A percentile compares a stretch with the other conserved stretches of the same genome.
These are phyloP conservation scores for Origma solitaria DNA, from an alignment of 2,113 vertebrate genomes.

Conservation along the genomic window DNA sequence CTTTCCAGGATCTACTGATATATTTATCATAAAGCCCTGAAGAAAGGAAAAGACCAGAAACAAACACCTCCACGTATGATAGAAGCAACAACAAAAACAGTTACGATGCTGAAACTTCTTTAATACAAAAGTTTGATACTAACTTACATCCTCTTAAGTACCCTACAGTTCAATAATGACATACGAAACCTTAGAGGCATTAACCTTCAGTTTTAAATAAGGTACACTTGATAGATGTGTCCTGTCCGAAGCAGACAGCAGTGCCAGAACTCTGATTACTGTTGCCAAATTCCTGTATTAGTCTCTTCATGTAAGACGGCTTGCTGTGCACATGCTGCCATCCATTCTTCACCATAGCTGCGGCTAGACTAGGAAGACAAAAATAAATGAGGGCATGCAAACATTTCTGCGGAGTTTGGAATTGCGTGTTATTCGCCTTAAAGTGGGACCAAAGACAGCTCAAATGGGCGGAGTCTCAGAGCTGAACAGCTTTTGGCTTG, in stretches of 20 bases:
- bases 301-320: conserved; percentile 86
- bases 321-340: conserved; percentile 89
- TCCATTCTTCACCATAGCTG: conserved; percentile 80
- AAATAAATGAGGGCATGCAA: not conserved
- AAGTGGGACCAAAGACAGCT: not conserved
- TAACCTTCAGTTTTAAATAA: conserved; percentile 68
- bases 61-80: conserved; percentile 48
- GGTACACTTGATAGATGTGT: not conserved
- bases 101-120: conserved; percentile 63
- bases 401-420: not conserved
- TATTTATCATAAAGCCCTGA: conserved; percentile 45
- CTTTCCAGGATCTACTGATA: not conserved
- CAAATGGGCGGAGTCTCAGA: not conserved
- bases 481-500: not conserved
- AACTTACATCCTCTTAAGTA: conserved; percentile 17
- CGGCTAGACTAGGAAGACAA: conserved; percentile 71
- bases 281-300: conserved; percentile 84
- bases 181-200: not conserved
- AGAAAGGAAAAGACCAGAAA: conserved; percentile 46
- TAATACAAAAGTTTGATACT: conserved; percentile 36
- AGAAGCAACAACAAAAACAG: conserved; percentile 26
- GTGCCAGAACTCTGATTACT: conserved; percentile 69
- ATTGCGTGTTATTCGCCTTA: too few relatives aligned
- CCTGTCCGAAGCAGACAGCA: conserved; percentile 19
- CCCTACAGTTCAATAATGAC: not conserved